Evolutionary conservation across 2,797 vertebrate species (phyloP).

Genomic region (Xenops minutus): DNA sequence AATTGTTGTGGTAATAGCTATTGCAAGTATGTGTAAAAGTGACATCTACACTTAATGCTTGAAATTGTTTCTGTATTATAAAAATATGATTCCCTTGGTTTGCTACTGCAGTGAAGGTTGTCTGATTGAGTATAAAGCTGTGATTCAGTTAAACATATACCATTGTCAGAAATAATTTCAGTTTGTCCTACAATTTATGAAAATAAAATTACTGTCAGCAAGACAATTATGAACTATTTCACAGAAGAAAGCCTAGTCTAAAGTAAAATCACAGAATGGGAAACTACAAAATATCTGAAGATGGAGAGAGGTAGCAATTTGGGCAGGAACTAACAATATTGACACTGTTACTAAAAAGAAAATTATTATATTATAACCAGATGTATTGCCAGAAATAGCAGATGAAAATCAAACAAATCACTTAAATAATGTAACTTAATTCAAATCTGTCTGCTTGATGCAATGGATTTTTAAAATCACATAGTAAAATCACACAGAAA

Average conservation of each 20-base stretch:
- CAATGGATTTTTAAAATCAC: neutral
- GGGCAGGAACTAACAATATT: neutral
- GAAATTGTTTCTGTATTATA: neutral
- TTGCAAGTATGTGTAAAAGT: neutral
- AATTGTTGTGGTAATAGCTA: neutral
- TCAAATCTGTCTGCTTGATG: neutral
- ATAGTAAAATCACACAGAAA: neutral
- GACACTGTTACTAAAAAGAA: neutral
- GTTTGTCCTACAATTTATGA: neutral
- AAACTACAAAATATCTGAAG: neutral
- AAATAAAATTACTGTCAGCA: neutral
- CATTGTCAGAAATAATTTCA: neutral
- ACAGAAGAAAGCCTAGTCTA: neutral
- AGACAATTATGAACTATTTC: neutral
- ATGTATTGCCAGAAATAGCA: neutral
- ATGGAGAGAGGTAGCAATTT: neutral
- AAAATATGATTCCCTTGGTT: neutral
- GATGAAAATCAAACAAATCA: neutral
- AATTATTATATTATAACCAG: neutral
- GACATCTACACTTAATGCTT: neutral
- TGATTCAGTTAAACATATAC: neutral
- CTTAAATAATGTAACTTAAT: neutral
- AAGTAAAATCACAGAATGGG: neutral
- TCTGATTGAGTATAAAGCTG: neutral
- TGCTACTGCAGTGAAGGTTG: neutral